Base-by-base conservation (phyloP, 2,113 vertebrate species). In the Rhagologus leucostigma region DNA sequence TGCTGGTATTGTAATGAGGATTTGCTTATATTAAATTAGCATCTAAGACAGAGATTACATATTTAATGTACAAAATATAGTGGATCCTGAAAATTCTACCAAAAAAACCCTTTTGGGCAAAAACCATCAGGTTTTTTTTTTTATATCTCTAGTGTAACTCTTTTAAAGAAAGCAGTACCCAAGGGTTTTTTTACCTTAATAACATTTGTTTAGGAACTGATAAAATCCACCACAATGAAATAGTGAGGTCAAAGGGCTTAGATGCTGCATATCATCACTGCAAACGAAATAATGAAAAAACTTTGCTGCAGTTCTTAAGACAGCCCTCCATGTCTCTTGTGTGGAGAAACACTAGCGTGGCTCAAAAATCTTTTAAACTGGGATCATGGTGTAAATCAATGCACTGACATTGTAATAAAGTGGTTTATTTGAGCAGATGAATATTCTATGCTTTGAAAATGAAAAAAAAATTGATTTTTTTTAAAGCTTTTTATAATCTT, bases 391-490 rank as follows among this genome's bases (percentile, higher is more conserved):
- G 33, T 93, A 95, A 95, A 94, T 95, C 92, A 95, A 67, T 77
- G 77, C 78, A 49, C 35, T 35, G 85, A 21, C 42, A 65, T 86
- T 90, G 69, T 62, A 94, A 86, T 94, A 30, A 93, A 92, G 64
- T 87, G 50, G 14, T 67, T 97, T 94, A 44, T 83, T 95, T 91
- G 70, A 85, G 39, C 78, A 91, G 79, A 88, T 75, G 84, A 63
- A 62, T 56, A 73, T 56, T 90, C 39, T 89, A 56, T 90, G 64
- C 70, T 93, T 93, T 93, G 55, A 90, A 94, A 67, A 46, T 16
- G 57, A 94, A 97, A 96, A 95, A 92, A 97, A 91, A 50, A 73
- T 94, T 63, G 69, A 69, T 93, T 87, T 91, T 93, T 92, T 64
- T 76, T 68, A 76, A 62, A 84, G 52, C 49, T 89, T 93, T 93